Evolutionary conservation across 2,797 vertebrate genomes (phyloP).

Genomic region (Epinephelus awoara): DNA sequence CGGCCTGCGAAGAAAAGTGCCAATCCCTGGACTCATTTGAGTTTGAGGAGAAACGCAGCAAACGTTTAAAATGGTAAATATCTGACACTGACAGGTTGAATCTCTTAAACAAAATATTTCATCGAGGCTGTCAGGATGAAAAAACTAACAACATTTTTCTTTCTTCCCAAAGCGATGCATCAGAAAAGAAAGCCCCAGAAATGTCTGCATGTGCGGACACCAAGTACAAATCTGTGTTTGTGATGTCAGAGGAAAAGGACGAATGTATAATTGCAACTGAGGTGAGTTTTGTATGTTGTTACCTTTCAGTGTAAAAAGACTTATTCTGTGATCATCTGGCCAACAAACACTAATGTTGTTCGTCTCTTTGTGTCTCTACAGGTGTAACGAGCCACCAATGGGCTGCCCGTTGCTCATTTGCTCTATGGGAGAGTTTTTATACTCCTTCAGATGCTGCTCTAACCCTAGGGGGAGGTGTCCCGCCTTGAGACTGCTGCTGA

Average conservation of each 20-base stretch:
- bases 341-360: conserved; percentile 32
- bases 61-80: conserved; percentile 92
- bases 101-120: not conserved
- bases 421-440: conserved; percentile 91
- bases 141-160: conserved; percentile 38
- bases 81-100: rapidly evolving
- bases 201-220: conserved; percentile 92
- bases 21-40: conserved; percentile 86
- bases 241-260: conserved; percentile 98
- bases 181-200: conserved; percentile 93
- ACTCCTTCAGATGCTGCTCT: conserved; percentile 98
- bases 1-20: conserved; percentile 89
- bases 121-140: not conserved
- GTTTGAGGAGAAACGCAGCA: conserved; percentile 90
- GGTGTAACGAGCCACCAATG: conserved; percentile 90
- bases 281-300: conserved; percentile 81
- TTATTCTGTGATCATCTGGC: not conserved
- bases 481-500: conserved; percentile 94
- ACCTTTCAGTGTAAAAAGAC: too few species aligned
- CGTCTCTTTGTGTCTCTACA: conserved; percentile 62
- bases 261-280: conserved; percentile 99
- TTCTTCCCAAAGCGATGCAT: conserved; percentile 86
- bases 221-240: conserved; percentile 99
- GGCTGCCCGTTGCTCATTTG: conserved; percentile 90
- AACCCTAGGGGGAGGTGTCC: conserved; percentile 90